Conservation (phyloP, 2,888 invertebrate genomes). For the Leucophenga montana region DNA sequence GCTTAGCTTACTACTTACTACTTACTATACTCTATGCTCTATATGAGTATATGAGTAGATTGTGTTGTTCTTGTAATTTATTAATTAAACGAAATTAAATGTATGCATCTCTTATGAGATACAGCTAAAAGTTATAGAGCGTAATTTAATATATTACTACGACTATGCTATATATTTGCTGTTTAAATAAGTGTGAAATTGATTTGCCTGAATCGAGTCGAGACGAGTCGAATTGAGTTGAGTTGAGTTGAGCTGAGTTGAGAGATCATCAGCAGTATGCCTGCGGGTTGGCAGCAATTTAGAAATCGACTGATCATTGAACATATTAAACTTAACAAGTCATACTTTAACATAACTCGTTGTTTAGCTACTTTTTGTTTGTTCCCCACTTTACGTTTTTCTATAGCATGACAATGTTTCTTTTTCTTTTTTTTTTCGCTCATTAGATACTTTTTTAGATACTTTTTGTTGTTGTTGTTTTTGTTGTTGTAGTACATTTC, state of each 20-base stretch:
- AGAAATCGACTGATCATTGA: slow-evolving; percentile 18
- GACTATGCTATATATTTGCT: neutral
- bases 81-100: slow-evolving; percentile 13
- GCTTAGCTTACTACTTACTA: neutral
- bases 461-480: neutral
- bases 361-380: neutral
- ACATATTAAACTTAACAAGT: slow-evolving; percentile 19
- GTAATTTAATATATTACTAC: too few species aligned
- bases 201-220: neutral
- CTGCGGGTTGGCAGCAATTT: slow-evolving; percentile 1
- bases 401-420: slow-evolving; percentile 7
- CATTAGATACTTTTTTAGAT: neutral
- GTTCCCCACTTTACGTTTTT: neutral
- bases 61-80: neutral
- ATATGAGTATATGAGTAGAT: too few species aligned
- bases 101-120: too few species aligned
- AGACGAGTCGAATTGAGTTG: neutral
- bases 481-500: too few species aligned
- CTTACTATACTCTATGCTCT: too few species aligned
- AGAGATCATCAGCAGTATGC: neutral
- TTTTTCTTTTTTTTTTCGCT: too few species aligned
- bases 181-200: slow-evolving; percentile 31
- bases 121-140: too few species aligned
- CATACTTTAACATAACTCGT: slow-evolving; percentile 15
- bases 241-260: neutral